Base-by-base conservation (phyloP, 2,113 vertebrate species). In the Oncorhynchus kisutch region DNA sequence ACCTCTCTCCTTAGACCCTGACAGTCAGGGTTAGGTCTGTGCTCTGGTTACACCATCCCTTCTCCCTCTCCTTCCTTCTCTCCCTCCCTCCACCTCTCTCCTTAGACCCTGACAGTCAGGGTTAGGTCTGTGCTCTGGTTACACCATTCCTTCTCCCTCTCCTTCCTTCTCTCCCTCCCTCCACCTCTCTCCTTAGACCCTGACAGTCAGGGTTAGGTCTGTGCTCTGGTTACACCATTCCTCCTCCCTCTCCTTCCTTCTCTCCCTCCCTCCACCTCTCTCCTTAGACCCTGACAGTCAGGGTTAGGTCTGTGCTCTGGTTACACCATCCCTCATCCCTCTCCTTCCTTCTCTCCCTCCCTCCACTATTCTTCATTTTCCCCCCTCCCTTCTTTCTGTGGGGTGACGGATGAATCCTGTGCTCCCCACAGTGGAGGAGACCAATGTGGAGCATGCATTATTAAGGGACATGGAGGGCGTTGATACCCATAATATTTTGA, bases 371-470 rank as follows among this genome's bases (percentile, higher is more conserved):
- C 34, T 7, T 34, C 75, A 71, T 51, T 72, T 27, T 18, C 8
- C 3, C 74, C 76, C 75, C 75, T 80, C 59, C 54, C 74, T 73
- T 70, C 16, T 16, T 34, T n/a, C 67, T 75, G 62, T 71, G 75
- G 70, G 54, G 72, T 91, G 91, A 92, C 72, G 65, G 78, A 93
- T 89, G 86, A 84, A 81, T 89, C 82, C 74, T 80, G 75, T 71
- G 79, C 85, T 76, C 81, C 78, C 78, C 85, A 57, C 76, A 81
- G 81, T 78, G 80, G 86, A 85, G 82, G 86, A 90, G 86, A 90
- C 2, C 34, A 84, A 89, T 85, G 84, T 78, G 81, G 81, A 75
- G 59, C 75, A 82, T 90, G 84, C 90, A 90, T 91, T 89, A 90
- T 92, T 91, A 87, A 91, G 83, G 76, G 76, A 77, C 73, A 69